A percentile compares a stretch with the other conserved stretches of the same genome.
Conservation (phyloP, 2,797 vertebrate genomes). For the Eleutherodactylus coqui region DNA sequence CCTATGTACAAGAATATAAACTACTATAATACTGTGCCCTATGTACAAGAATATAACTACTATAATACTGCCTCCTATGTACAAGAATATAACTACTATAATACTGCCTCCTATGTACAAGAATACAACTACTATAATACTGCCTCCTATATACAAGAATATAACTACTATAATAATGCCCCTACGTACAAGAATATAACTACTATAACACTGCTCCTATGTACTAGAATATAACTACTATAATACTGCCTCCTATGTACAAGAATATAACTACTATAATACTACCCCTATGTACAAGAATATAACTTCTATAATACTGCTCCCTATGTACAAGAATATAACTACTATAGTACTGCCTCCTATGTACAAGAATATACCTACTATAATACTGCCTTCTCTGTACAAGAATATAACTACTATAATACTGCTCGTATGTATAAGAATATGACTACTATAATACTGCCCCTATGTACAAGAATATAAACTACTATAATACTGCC, state of each 20-base stretch:
- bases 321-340: not conserved
- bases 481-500: not conserved
- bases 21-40: not conserved
- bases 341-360: not conserved
- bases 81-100: not conserved
- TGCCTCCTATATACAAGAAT: not conserved
- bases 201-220: not conserved
- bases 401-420: not conserved
- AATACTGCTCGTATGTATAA: not conserved
- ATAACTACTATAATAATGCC: not conserved
- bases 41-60: too few species aligned
- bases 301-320: not conserved
- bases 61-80: too few species aligned
- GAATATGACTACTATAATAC: conserved; percentile 5
- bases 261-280: conserved; percentile 4
- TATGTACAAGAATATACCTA: too few species aligned
- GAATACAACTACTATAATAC: not conserved
- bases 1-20: not conserved
- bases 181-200: not conserved
- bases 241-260: not conserved
- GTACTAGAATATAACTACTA: not conserved
- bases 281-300: not conserved
- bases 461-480: not conserved
- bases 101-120: not conserved
- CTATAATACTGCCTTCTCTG: not conserved